phyloP scores from a whole-genome alignment of 2,113 vertebrate genomes.

The Struthidea cinerea region DNA sequence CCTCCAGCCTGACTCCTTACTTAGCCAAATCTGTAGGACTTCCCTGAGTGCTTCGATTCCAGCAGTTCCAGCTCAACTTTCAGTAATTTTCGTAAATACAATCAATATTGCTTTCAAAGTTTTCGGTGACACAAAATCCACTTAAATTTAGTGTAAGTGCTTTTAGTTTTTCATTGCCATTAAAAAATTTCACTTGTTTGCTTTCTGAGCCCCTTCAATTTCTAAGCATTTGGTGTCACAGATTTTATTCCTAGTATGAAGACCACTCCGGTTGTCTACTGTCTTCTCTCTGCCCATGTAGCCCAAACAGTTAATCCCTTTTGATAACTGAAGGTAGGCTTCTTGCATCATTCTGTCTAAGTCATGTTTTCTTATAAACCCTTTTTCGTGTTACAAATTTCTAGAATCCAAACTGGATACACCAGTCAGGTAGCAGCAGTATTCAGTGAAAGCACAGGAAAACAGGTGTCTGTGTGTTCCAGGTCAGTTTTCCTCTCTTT shows the following conservation, averaged over 20 bases:
- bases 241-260: background rate
- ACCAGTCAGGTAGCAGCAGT: background rate
- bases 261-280: background rate
- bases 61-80: background rate
- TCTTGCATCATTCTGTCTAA: background rate
- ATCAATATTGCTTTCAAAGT: background rate
- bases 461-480: background rate
- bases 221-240: background rate
- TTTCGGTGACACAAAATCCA: background rate
- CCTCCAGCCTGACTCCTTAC: background rate
- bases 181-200: background rate
- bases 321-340: background rate
- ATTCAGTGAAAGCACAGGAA: background rate
- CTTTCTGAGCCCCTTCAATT: background rate
- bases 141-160: background rate
- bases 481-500: background rate
- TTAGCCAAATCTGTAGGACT: background rate
- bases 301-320: background rate
- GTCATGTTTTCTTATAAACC: background rate
- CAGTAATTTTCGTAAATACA: background rate
- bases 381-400: background rate
- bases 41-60: background rate
- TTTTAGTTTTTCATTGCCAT: background rate
- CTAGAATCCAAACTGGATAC: background rate
- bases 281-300: background rate